Evolutionary conservation across 2,797 vertebrate genomes (phyloP), one percentile per base, ranked within the genome.

Genomic region (Pseudochaenichthys georgianus): DNA sequence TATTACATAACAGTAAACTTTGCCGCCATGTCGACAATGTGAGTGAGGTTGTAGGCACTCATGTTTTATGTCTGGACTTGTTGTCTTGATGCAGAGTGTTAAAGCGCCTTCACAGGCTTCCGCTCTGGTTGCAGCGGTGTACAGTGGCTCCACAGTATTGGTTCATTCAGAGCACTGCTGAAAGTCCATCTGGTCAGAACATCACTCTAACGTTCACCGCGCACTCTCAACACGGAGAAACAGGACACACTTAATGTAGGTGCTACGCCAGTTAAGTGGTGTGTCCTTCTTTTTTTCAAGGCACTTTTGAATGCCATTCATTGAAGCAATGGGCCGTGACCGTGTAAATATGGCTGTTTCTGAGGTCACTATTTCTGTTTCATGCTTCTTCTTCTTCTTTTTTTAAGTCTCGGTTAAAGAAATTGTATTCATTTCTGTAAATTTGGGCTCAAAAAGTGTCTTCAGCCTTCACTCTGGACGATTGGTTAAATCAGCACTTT

Each of bases 1-100:
- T 87, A 87, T 88, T 89, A 81, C 87, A 87, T 83, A 82, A 70
- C 58, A 70, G 69, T 79, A 83, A 73, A 68, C 58, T 50, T 62
- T 53, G 73, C 48, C 65, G 28, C 46, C 10, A 52, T 82, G 34
- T 81, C 17, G 31, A 51, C 60, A 13, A 1, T 51, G 70, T 54
- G 50, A 63, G 60, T 47, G 73, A 55, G 72, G 57, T 77, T 75
- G 15, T 57, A 77, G 70, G 68, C 50, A 77, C 68, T 65, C 21
- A 6, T 65, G 66, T 83, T 68, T 75, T 78, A 80, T 69, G 72
- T 76, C 58, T 42, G 48, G 59, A 54, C 48, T 52, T 57, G 53
- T 48, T 52, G 74, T 81, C 61, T 69, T 34, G 10, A 59, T 61
- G 62, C 41, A n/a, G 28, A 11, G 72, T 23, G n/a, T 78, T 60